Evolutionary conservation across 2,888 invertebrate species (phyloP).

Genomic region (Geophilus truncorum): DNA sequence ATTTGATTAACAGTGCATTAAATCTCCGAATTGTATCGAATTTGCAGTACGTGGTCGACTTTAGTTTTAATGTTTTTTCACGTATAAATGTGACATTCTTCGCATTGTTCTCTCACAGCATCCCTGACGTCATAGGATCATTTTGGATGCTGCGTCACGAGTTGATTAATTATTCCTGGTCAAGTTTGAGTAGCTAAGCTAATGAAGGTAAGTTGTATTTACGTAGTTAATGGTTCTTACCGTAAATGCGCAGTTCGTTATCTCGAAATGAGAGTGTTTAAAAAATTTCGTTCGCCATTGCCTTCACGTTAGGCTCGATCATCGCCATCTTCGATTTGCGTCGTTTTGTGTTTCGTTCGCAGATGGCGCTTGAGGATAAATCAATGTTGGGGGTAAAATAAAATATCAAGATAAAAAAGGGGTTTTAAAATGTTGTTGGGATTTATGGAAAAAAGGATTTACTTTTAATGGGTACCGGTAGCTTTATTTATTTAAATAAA

Average conservation of each 20-base stretch:
- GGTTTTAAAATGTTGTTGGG: too few species aligned
- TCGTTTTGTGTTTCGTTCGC: neutral
- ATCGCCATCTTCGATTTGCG: constrained; percentile 25
- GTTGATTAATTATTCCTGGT: neutral
- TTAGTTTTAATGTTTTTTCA: neutral
- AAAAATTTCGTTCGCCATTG: constrained; percentile 28
- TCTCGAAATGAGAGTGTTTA: neutral
- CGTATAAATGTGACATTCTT: neutral
- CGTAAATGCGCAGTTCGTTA: neutral
- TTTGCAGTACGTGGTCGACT: too few species aligned
- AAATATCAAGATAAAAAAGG: too few species aligned
- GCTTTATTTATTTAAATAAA: too few species aligned
- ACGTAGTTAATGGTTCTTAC: neutral
- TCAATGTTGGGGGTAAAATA: neutral
- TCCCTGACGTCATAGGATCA: neutral
- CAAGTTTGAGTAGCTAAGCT: neutral
- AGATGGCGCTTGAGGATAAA: neutral
- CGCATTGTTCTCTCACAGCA: neutral
- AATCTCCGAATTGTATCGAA: too few species aligned
- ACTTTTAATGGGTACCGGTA: too few species aligned
- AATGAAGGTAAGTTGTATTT: too few species aligned
- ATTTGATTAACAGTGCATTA: too few species aligned
- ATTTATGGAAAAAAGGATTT: too few species aligned
- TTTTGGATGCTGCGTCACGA: neutral
- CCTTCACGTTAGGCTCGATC: constrained; percentile 25